Percentiles rank a stretch among this genome's conserved stretches.
Conservation (phyloP, 2,888 invertebrate species). For the Teinopalpus imperialis region DNA sequence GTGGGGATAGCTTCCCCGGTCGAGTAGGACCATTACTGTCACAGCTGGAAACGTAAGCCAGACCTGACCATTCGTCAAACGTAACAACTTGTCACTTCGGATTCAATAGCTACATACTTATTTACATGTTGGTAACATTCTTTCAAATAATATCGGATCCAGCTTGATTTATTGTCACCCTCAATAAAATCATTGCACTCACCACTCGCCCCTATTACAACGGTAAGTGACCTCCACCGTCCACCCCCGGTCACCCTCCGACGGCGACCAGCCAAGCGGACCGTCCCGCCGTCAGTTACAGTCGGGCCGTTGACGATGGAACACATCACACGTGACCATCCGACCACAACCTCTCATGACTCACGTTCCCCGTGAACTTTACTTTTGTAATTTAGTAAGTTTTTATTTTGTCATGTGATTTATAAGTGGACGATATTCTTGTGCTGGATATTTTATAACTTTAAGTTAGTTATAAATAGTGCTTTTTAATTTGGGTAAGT, state of each 20-base stretch:
- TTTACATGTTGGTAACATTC: no score
- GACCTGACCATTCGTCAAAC: no score
- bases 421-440: neutral
- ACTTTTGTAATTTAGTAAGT: neutral
- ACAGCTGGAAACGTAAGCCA: no score
- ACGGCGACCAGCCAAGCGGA: constrained; percentile 9
- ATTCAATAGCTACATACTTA: no score
- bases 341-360: neutral
- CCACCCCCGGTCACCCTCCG: constrained; percentile 25
- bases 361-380: neutral
- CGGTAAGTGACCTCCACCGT: constrained; percentile 21
- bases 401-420: neutral
- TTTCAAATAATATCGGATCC: no score
- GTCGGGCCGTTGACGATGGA: constrained; percentile 4
- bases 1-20: no score
- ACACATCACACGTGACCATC: neutral
- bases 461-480: no score
- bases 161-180: no score
- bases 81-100: no score
- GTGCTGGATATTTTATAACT: no score
- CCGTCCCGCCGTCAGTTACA: constrained; percentile 7
- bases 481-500: no score
- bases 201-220: constrained; percentile 8
- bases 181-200: constrained; percentile 12
- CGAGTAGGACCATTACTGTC: no score